Percentiles rank a stretch among this genome's conserved stretches.
Evolutionary conservation across 2,888 invertebrate species (phyloP).

Genomic region (Malthinus flaveolus): DNA sequence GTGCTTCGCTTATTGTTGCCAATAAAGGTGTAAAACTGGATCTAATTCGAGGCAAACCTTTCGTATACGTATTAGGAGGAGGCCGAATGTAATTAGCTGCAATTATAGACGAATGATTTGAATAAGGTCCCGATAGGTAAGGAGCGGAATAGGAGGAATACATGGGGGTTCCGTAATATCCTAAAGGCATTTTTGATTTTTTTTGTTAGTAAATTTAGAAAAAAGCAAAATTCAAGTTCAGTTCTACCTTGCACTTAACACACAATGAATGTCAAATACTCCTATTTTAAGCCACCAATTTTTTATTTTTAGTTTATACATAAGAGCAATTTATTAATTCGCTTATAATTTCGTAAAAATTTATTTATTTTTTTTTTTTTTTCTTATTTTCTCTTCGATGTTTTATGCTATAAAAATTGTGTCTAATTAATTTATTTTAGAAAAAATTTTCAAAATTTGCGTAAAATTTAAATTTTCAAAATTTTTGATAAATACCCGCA

Average conservation of each 20-base stretch:
- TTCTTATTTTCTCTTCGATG: too few relatives aligned
- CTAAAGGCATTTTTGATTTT: constrained; percentile 21
- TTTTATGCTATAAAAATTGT: not conserved
- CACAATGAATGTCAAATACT: constrained; percentile 6
- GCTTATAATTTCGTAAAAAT: too few relatives aligned
- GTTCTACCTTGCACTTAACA: constrained; percentile 5
- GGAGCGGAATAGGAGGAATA: constrained; percentile 60
- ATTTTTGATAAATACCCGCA: constrained; percentile 36
- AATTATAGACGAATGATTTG: constrained; percentile 56
- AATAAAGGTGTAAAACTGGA: constrained; percentile 72
- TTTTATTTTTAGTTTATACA: not conserved
- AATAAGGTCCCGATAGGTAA: constrained; percentile 59
- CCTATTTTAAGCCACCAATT: constrained; percentile 5
- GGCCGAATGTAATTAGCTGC: constrained; percentile 47
- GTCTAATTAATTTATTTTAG: not conserved
- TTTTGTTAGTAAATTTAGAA: not conserved
- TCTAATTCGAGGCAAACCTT: constrained; percentile 45
- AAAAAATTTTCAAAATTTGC: constrained; percentile 26
- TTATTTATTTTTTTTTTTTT: too few relatives aligned
- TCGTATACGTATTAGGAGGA: constrained; percentile 35
- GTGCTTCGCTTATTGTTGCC: constrained; percentile 70
- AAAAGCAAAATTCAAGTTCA: constrained; percentile 3
- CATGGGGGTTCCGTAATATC: constrained; percentile 61
- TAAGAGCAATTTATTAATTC: too few relatives aligned
- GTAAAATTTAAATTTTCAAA: constrained; percentile 20